Evolutionary conservation across 2,888 invertebrate genomes (phyloP).

Genomic region (Parnassius smintheus): DNA sequence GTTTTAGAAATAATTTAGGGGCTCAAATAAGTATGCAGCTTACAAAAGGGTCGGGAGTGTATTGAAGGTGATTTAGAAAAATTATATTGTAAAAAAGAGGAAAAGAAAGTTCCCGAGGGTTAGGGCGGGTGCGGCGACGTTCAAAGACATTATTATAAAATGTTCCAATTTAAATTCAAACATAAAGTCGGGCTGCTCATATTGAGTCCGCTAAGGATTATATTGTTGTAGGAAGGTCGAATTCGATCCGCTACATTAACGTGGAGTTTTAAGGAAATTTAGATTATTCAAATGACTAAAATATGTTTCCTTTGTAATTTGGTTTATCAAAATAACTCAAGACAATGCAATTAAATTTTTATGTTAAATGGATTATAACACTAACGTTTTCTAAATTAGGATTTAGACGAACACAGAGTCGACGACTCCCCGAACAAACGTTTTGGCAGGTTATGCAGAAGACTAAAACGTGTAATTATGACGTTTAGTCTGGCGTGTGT

Average conservation of each 20-base stretch:
- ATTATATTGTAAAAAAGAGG: constrained; percentile 73
- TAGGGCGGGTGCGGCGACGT: constrained; percentile 52
- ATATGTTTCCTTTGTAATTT: constrained; percentile 27
- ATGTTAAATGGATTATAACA: no score
- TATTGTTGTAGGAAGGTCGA: constrained; percentile 38
- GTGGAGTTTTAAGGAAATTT: constrained; percentile 19
- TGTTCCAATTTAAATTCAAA: constrained; percentile 75
- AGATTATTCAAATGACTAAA: constrained; percentile 13
- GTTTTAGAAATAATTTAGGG: constrained; percentile 41
- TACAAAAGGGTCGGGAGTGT: constrained; percentile 49
- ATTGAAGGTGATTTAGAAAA: constrained; percentile 70
- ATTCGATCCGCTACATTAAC: constrained; percentile 33
- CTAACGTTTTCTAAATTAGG: no score
- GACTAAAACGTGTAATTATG: no score
- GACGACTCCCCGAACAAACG: no score
- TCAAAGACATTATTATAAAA: constrained; percentile 71
- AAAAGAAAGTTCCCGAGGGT: constrained; percentile 55
- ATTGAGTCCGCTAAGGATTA: constrained; percentile 44
- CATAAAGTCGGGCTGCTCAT: constrained; percentile 53
- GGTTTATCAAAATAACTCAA: background rate
- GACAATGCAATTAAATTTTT: background rate
- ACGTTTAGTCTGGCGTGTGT: no score
- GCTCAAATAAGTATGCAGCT: constrained; percentile 46
- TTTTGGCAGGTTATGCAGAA: no score
- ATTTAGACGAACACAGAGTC: no score